These are phyloP conservation scores for Coleophora flavipennella DNA, from an alignment of 2,888 invertebrate genomes.

Conservation along the genomic window DNA sequence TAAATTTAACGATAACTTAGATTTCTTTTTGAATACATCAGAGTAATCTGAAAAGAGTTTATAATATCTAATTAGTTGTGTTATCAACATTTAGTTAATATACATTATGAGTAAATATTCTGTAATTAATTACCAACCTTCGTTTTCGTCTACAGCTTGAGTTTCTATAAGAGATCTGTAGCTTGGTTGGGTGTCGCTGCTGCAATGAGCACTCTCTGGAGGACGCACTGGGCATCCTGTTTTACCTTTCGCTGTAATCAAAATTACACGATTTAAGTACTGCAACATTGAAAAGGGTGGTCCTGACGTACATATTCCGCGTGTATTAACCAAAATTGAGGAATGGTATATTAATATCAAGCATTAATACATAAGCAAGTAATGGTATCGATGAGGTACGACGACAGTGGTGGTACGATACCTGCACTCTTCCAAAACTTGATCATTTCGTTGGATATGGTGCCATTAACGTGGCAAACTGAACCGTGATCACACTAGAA, in stretches of 20 bases:
- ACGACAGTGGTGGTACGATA: conserved; percentile 28
- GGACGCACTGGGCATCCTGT: conserved; percentile 64
- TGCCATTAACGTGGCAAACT: conserved; percentile 18
- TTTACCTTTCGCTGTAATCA: conserved; percentile 67
- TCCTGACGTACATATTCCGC: too few relatives aligned
- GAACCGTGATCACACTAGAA: conserved; percentile 9
- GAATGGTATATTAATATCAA: too few relatives aligned
- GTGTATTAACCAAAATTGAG: too few relatives aligned
- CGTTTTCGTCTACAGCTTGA: conserved; percentile 35
- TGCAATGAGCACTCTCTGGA: conserved; percentile 38
- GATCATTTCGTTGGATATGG: conserved; percentile 70
- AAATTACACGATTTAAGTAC: conserved; percentile 16
- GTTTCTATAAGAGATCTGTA: conserved; percentile 32
- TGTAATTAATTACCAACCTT: conserved; percentile 34
- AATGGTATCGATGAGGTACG: too few relatives aligned
- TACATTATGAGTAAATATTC: neutral
- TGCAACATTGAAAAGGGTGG: too few relatives aligned
- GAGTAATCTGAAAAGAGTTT: conserved; percentile 37
- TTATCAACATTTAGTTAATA: neutral
- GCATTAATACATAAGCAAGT: too few relatives aligned
- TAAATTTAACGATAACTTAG: conserved; percentile 82
- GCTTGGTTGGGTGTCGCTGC: conserved; percentile 17
- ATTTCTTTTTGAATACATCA: conserved; percentile 61
- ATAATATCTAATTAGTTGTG: conserved; percentile 1
- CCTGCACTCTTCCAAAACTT: conserved; percentile 85